These are phyloP conservation scores for Alligator mississippiensis DNA, from an alignment of 2,113 vertebrate species.

Conservation along the genomic window DNA sequence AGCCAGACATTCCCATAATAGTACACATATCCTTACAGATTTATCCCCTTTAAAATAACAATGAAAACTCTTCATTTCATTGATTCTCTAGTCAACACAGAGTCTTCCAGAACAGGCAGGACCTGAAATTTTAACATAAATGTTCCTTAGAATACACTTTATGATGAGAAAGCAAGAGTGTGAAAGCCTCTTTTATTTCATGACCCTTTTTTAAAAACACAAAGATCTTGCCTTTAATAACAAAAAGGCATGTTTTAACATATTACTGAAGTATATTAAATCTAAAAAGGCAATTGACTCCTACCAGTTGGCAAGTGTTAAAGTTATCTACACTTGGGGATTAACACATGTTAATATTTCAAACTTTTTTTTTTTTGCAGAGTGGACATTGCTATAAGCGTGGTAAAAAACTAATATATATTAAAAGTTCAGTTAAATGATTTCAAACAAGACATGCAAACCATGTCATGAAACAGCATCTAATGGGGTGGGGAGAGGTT, in stretches of 20 bases:
- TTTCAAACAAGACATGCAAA: not conserved
- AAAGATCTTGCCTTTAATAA: not conserved
- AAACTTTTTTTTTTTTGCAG: not conserved
- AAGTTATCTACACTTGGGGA: not conserved
- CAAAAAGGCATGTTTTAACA: not conserved
- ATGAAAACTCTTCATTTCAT: not conserved
- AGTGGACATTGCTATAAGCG: not conserved
- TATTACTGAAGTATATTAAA: not conserved
- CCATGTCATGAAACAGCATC: not conserved
- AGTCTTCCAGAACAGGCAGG: not conserved
- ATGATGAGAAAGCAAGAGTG: not conserved
- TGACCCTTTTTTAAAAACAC: not conserved
- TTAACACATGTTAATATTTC: not conserved
- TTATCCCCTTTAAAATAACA: not conserved
- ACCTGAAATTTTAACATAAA: not conserved
- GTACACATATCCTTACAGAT: not conserved
- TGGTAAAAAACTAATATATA: not conserved
- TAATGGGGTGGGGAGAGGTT: not conserved
- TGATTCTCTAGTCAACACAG: not conserved
- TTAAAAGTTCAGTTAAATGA: not conserved
- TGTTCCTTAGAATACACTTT: too few relatives aligned
- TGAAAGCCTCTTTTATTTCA: not conserved
- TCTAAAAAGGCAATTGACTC: not conserved
- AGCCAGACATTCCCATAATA: not conserved
- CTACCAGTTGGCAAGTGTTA: not conserved